Percentiles rank a stretch among this genome's conserved stretches.
Evolutionary conservation across 2,888 invertebrate genomes (phyloP).

Genomic region (Stenichneumon culpator): DNA sequence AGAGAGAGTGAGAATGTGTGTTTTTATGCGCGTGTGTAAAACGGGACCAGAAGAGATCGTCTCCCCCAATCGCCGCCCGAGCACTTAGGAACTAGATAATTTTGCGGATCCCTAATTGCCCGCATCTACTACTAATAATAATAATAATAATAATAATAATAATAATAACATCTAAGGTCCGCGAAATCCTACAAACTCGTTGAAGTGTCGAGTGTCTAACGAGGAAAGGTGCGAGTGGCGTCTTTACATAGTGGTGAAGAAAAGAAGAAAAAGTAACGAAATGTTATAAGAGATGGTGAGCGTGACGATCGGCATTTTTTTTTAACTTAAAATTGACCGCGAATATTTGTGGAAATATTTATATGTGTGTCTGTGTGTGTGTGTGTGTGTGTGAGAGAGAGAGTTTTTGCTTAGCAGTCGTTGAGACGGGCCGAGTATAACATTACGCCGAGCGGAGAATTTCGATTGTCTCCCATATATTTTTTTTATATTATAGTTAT

Average conservation of each 20-base stretch:
- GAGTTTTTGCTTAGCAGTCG: background rate
- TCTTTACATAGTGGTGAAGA: too few relatives aligned
- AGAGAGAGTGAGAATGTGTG: background rate
- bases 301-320: background rate
- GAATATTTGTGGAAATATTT: slow-evolving; percentile 6
- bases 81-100: slow-evolving; percentile 53
- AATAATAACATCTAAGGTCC: slow-evolving; percentile 12
- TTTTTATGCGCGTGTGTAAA: background rate
- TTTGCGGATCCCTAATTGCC: slow-evolving; percentile 24
- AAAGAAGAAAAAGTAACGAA: too few relatives aligned
- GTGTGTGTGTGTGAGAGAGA: too few relatives aligned
- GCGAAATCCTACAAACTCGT: background rate
- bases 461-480: background rate
- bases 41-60: background rate
- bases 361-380: background rate
- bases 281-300: background rate
- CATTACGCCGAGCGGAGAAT: slow-evolving; percentile 10
- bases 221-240: background rate
- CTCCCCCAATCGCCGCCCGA: background rate
- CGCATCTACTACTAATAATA: slow-evolving; percentile 1
- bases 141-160: background rate
- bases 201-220: background rate
- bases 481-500: background rate
- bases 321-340: background rate
- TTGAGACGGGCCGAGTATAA: background rate